Evolutionary conservation across 2,888 invertebrate species (phyloP).

Genomic region (Netelia melanura): DNA sequence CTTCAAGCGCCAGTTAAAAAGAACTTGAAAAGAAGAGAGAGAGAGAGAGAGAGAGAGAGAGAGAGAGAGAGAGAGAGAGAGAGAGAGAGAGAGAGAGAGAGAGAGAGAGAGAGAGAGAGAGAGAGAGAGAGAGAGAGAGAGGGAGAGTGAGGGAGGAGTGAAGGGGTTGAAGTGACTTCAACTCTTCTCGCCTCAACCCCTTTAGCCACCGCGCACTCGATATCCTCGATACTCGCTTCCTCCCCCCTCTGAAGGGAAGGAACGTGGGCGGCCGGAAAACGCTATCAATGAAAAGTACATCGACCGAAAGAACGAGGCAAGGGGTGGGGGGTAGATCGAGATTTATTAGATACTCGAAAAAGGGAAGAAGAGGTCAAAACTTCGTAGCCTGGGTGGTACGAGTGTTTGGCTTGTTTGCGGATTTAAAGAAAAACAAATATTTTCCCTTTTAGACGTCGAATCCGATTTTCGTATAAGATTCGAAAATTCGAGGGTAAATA

Average conservation of each 20-base stretch:
- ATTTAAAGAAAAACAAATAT: neutral
- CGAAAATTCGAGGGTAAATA: too few relatives aligned
- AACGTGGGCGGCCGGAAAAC: conserved; percentile 8
- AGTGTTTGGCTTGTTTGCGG: neutral
- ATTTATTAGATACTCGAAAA: conserved; percentile 40
- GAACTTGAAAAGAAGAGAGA: too few relatives aligned
- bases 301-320: neutral
- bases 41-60: conserved; percentile 5
- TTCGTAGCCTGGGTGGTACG: neutral
- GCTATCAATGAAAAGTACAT: conserved; percentile 25
- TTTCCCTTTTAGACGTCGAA: too few relatives aligned
- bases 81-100: conserved; percentile 17
- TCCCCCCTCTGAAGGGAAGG: neutral
- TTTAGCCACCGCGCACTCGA: conserved; percentile 10
- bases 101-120: neutral
- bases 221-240: neutral
- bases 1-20: too few relatives aligned
- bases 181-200: conserved; percentile 11
- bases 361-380: neutral
- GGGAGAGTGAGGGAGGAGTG: conserved; percentile 5
- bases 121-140: conserved; percentile 18
- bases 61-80: conserved; percentile 19
- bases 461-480: too few relatives aligned
- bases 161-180: conserved; percentile 25
- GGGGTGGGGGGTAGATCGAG: neutral